Evolutionary conservation across 2,888 invertebrate genomes (phyloP).

Genomic region (Drosophila acutilabella): DNA sequence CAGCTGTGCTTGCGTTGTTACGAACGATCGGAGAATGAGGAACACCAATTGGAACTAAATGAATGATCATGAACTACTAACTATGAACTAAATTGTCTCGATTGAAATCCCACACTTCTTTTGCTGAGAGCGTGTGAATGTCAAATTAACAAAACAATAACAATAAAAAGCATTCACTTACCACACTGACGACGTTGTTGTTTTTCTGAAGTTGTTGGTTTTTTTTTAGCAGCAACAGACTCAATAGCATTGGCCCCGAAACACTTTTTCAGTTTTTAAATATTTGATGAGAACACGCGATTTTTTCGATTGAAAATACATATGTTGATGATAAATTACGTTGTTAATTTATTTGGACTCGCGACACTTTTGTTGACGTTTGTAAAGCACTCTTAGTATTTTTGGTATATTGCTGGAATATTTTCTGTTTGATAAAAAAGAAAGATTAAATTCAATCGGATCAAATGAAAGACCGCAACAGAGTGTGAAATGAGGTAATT

Average conservation of each 20-base stretch:
- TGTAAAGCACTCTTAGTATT: conserved; percentile 35
- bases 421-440: conserved; percentile 4
- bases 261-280: conserved; percentile 44
- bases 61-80: conserved; percentile 18
- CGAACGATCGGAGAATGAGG: conserved; percentile 6
- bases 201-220: conserved; percentile 15
- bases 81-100: conserved; percentile 1
- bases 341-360: conserved; percentile 39
- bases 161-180: conserved; percentile 42
- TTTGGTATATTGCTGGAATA: conserved; percentile 29
- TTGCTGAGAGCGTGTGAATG: conserved; percentile 26
- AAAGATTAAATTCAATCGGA: conserved; percentile 15
- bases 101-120: conserved; percentile 10
- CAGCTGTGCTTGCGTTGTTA: conserved; percentile 13
- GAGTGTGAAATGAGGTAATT: conserved; percentile 76
- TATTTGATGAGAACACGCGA: conserved; percentile 33
- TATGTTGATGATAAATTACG: conserved; percentile 42
- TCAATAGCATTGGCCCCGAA: conserved; percentile 60
- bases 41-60: conserved; percentile 9
- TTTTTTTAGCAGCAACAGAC: conserved; percentile 24
- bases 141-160: conserved; percentile 37
- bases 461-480: conserved; percentile 28
- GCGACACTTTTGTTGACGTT: conserved; percentile 39
- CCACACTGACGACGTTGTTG: conserved; percentile 25
- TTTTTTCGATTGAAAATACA: conserved; percentile 32